Conservation (phyloP, 2,797 vertebrate genomes). For the Novumbra hubbsi region DNA sequence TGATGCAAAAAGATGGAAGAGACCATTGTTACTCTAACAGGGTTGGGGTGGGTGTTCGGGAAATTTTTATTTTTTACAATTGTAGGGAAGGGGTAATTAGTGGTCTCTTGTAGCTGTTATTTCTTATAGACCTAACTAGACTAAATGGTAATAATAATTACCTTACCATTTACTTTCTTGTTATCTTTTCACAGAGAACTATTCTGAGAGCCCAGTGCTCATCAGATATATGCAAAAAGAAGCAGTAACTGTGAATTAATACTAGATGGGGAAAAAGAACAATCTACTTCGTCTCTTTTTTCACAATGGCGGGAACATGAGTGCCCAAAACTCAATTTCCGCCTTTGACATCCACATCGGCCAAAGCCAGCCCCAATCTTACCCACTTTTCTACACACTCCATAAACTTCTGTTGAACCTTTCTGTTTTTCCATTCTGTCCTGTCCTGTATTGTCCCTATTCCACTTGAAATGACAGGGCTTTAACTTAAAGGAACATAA, state of each 20-base stretch:
- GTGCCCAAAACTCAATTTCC: slow-evolving; percentile 23
- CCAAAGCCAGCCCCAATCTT: neutral
- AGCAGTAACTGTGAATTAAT: slow-evolving; percentile 79
- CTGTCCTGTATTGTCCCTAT: neutral
- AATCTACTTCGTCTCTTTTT: slow-evolving; percentile 59
- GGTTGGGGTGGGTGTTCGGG: slow-evolving; percentile 45
- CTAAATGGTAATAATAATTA: slow-evolving; percentile 52
- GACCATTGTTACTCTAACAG: slow-evolving; percentile 71
- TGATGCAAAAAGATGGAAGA: slow-evolving; percentile 68
- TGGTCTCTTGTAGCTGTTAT: slow-evolving; percentile 61
- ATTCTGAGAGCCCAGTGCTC: slow-evolving; percentile 75
- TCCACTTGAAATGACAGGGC: neutral
- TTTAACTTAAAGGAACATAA: neutral
- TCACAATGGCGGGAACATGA: slow-evolving; percentile 24
- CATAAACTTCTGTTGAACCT: slow-evolving; percentile 18
- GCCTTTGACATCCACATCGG: slow-evolving; percentile 22
- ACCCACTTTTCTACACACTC: slow-evolving; percentile 16
- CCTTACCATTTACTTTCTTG: slow-evolving; percentile 57
- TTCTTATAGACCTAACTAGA: slow-evolving; percentile 57
- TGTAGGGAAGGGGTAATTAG: slow-evolving; percentile 41
- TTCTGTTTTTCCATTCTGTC: slow-evolving; percentile 9
- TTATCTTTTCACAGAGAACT: slow-evolving; percentile 75
- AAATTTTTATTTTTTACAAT: slow-evolving; percentile 70
- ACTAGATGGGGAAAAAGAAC: slow-evolving; percentile 49
- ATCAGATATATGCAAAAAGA: slow-evolving; percentile 81